Base-by-base conservation (phyloP, 1,140 invertebrate species). In the Trachymyrmex cornetzi region DNA sequence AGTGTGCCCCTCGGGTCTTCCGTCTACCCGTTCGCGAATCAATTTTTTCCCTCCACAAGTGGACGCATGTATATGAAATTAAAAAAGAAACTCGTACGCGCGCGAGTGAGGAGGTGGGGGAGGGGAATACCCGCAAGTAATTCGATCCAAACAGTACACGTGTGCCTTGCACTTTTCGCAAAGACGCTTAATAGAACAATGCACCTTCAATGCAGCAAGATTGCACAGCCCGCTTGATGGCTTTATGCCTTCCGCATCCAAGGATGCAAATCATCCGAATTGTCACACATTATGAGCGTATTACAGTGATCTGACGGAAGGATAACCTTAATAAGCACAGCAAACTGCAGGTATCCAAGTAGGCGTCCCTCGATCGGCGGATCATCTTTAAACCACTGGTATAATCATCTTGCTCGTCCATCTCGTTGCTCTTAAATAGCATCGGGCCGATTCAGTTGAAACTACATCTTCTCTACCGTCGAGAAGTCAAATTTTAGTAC, bases 321-420 rank as follows among this genome's bases (percentile, higher is more conserved):
- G 89, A 89, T 90, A 89, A 84, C 88, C 88, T 89, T 90, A 90
- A 90, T 90, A 90, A 90, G 55, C 53, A 85, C 22, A 27, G 74
- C 38, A 80, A 80, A 82, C 74, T 90, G 88, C 84, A 71, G 87
- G 72, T 90, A 79, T 86, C 79, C 66, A 59, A 87, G 89, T 80
- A 90, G 89, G 89, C 88, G 88, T 91, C 90, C 88, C 90, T 91
- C 93, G 92, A 94, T 94, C 92, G 66, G 71, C 53, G 89, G 90
- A 91, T 91, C 89, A 79, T 90, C 89, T 88, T 90, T 91, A 90
- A 91, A 90, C 77, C 87, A 89, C 77, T 71, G 61, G 88, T 88
- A 44, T 44, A 91, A 91, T 90, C 90, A 84, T 91, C 89, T 82
- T 24, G 34, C 30, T 27, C 77, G 63, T 50, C 3, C 27, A 30